phyloP scores from a whole-genome alignment of 2,113 vertebrate species.

The Setophaga petechia region DNA sequence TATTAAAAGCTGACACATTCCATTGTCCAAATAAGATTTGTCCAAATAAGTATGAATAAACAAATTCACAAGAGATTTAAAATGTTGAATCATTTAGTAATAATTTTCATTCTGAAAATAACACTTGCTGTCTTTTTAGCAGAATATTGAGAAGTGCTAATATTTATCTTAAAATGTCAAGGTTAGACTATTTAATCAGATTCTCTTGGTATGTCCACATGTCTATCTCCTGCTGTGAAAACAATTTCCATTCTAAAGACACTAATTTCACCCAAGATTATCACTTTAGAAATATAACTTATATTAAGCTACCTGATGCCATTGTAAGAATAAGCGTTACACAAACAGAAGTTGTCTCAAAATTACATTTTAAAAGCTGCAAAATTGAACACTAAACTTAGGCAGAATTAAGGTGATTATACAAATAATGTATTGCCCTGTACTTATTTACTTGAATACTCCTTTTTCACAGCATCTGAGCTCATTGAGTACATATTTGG shows the following conservation, averaged over 20 bases:
- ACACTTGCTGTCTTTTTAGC: not conserved
- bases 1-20: not conserved
- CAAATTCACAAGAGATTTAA: not conserved
- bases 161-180: not conserved
- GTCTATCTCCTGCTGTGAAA: not conserved
- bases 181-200: not conserved
- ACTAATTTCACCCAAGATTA: not conserved
- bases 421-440: not conserved
- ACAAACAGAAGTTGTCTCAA: not conserved
- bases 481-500: not conserved
- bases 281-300: not conserved
- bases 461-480: not conserved
- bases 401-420: not conserved
- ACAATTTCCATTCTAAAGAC: not conserved
- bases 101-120: not conserved
- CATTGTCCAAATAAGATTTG: not conserved
- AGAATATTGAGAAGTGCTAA: not conserved
- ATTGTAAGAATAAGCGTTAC: not conserved
- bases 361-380: not conserved
- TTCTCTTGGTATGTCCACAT: not conserved
- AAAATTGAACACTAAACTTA: not conserved
- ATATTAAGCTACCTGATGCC: not conserved
- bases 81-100: not conserved
- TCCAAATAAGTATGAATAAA: not conserved
- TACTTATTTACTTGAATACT: not conserved